phyloP scores from a whole-genome alignment of 1,140 invertebrate species.

The Wasmannia auropunctata region DNA sequence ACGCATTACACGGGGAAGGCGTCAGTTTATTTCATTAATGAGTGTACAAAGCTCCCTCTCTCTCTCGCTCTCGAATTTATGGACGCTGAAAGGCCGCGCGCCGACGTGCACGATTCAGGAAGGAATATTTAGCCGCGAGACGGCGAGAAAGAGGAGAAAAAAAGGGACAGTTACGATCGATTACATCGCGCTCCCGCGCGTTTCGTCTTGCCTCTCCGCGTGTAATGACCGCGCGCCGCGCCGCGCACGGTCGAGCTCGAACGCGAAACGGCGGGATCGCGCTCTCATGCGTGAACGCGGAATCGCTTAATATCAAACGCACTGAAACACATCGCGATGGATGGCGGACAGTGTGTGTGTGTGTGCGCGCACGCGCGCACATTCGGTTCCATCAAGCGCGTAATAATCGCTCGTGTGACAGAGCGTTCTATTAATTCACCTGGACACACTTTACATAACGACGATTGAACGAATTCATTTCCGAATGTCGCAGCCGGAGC shows the following conservation, averaged over 20 bases:
- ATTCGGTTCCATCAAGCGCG: slow-evolving; percentile 16
- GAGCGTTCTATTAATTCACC: slow-evolving; percentile 19
- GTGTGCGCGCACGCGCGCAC: no score
- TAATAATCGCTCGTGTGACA: slow-evolving; percentile 18
- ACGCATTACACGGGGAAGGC: slow-evolving; percentile 3
- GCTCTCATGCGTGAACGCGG: slow-evolving; percentile 69
- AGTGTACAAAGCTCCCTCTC: slow-evolving; percentile 29
- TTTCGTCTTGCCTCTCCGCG: slow-evolving; percentile 5
- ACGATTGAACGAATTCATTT: not conserved
- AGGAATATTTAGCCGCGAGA: slow-evolving; percentile 65
- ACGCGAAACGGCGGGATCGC: slow-evolving; percentile 48
- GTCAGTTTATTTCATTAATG: slow-evolving; percentile 47
- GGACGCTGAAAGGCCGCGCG: slow-evolving; percentile 31
- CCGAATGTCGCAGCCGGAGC: not conserved
- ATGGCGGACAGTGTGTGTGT: no score
- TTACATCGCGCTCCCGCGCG: slow-evolving; percentile 34
- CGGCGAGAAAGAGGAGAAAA: no score
- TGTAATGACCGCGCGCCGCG: slow-evolving; percentile 47
- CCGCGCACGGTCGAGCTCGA: slow-evolving; percentile 36
- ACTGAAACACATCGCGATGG: slow-evolving; percentile 9
- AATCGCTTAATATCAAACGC: slow-evolving; percentile 71
- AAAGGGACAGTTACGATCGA: slow-evolving; percentile 61
- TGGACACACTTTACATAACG: not conserved
- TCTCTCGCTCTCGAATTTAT: slow-evolving; percentile 28
- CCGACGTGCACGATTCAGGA: slow-evolving; percentile 57